Evolutionary conservation across 1,140 invertebrate genomes (phyloP), one percentile per base, ranked within the genome.

Genomic region (Cataglyphis hispanica): DNA sequence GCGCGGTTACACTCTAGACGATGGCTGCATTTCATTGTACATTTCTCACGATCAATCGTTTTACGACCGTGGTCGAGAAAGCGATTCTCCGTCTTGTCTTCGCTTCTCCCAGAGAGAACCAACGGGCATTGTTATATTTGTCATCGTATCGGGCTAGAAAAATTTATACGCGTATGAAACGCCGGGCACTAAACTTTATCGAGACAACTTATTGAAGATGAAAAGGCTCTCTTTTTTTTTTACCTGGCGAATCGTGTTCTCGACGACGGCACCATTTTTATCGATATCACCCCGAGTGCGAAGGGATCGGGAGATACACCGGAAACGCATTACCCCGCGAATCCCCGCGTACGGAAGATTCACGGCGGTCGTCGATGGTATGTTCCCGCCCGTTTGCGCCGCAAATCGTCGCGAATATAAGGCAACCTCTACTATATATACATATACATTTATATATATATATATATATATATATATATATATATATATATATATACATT

Each of bases 1-100:
- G 34, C 67, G 37, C 67, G 78, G 67, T 46, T 60, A 72, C 78
- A 83, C 67, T 25, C 67, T 83, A 40, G 78, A 60, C 78, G 78
- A 83, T 61, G 78, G 53, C 74, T 83, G 78, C 69, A 83, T 72
- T 60, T 83, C 78, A 83, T 83, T 72, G 67, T 72, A 56, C 67
- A 83, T 60, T 83, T 83, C 67, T 83, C 78, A 83, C 78, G 53
- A 83, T 83, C 78, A 74, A 83, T 83, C 78, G 67, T 83, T 50
- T 50, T 72, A 72, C 78, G 66, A 60, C 34, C 66, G 78, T 34
- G 67, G 53, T 63, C 78, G 78, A 83, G 78, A 74, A 83, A 58
- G 27, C 78, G 78, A 56, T 60, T 83, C 27, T 25, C 11, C 78
- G 34, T 40, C 67, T 34, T 34, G 34, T 34, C 31, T 31, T 3